Base-by-base conservation (phyloP, 2,113 vertebrate species). In the Barbus barbus region DNA sequence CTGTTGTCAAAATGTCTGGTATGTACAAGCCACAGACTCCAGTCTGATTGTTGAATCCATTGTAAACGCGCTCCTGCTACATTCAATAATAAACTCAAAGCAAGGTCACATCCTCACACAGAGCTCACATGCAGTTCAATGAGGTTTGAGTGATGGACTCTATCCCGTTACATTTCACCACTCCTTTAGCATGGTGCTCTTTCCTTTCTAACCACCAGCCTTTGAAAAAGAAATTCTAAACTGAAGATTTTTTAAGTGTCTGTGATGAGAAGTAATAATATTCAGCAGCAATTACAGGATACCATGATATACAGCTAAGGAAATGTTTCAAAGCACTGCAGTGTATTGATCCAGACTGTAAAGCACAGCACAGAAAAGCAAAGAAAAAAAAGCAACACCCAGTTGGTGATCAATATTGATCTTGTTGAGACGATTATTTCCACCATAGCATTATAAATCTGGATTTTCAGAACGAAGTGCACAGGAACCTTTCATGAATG, bases 1-100 rank as follows among this genome's bases (percentile, higher is more conserved):
- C 93, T 95, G 92, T 92, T 95, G 93, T 95, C 92, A 92, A 92
- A 94, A 93, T 93, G 94, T 95, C 93, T 94, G 93, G 93, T 94
- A 93, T 93, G 93, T 91, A 91, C 91, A 92, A 94, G 92, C 94
- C 94, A 94, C 94, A 95, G 94, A 93, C 93, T 95, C 94, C 94
- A 94, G 93, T 90, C 89, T 92, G 91, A 93, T 93, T 92, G 90
- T 90, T 92, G 88, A 90, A 93, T 92, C 93, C 92, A 92, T 93
- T 90, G 91, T 89, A 88, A 88, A 90, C 72, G 86, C 81, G 83
- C 88, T 77, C 69, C 67, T 86, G 53, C 73, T 86, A 85, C 88
- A 86, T 85, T 83, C 73, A 89, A 88, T 89, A 87, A 89, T 88
- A 86, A 88, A 78, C 87, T 83, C 78, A 28, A 76, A 56, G 75